These are phyloP conservation scores for Pelusios castaneus DNA, from an alignment of 2,113 vertebrate genomes.

Conservation along the genomic window DNA sequence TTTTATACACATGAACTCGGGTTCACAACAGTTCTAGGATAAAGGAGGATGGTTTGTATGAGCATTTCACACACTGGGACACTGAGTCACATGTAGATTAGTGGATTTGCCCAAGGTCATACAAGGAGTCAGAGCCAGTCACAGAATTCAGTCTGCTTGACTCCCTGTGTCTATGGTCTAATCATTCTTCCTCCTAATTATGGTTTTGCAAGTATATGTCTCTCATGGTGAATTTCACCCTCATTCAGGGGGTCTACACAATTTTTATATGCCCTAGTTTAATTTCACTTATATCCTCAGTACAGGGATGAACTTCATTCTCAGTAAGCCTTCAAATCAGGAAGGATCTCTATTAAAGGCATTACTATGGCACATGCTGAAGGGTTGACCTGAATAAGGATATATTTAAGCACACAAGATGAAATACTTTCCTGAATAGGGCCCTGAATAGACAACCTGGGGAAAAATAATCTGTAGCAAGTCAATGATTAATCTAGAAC, in stretches of 20 bases:
- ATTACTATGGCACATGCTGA: background rate
- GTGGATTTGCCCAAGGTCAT: background rate
- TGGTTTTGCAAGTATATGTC: background rate
- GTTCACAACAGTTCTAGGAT: background rate
- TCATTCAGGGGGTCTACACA: background rate
- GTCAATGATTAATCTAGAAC: background rate
- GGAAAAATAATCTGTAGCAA: background rate
- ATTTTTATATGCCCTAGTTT: background rate
- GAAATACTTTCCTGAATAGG: background rate
- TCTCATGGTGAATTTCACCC: background rate
- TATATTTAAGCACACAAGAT: background rate
- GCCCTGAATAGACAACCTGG: background rate
- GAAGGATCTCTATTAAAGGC: background rate
- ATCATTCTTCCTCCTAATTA: background rate
- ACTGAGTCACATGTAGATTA: background rate
- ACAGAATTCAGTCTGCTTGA: background rate
- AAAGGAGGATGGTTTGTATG: background rate
- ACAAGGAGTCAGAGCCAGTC: background rate
- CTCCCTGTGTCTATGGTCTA: background rate
- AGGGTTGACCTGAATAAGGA: background rate
- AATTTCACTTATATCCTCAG: background rate
- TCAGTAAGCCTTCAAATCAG: background rate
- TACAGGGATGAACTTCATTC: background rate
- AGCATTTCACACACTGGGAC: background rate
- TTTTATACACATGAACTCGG: background rate